Conservation (phyloP, 1,140 invertebrate species). For the Caenorhabditis elegans region DNA sequence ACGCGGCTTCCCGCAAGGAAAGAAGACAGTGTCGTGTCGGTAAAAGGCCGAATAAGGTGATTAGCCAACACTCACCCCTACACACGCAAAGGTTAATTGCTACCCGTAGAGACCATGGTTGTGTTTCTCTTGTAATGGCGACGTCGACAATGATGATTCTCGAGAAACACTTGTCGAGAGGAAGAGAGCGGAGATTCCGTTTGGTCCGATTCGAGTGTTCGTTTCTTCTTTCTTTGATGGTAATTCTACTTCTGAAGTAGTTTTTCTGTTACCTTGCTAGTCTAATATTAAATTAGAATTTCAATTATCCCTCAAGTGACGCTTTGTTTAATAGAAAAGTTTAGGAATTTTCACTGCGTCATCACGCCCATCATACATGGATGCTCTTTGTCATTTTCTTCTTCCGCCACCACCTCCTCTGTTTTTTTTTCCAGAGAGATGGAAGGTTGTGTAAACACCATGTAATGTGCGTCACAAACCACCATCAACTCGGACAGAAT, state of each 20-base stretch:
- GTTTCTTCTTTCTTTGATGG: not conserved
- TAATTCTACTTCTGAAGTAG: no score
- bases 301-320: no score
- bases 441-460: conserved; percentile 13
- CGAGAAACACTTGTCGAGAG: conserved; percentile 21
- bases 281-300: no score
- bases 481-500: not conserved
- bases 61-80: not conserved
- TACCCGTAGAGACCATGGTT: not conserved
- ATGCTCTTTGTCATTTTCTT: not conserved
- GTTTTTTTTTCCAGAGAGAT: not conserved
- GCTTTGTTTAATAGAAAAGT: no score
- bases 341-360: not conserved
- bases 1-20: conserved; percentile 1
- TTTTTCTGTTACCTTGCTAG: no score
- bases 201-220: not conserved
- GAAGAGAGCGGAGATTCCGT: not conserved
- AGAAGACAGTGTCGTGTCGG: not conserved
- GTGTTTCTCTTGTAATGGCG: not conserved
- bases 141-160: not conserved
- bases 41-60: conserved; percentile 1
- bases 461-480: not conserved
- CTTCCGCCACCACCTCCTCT: not conserved
- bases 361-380: conserved; percentile 3
- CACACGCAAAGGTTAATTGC: conserved; percentile 19